A percentile compares a stretch with the other conserved stretches of the same genome.
Evolutionary conservation across 2,797 vertebrate species (phyloP).

Genomic region (Pogonophryne albipinna): DNA sequence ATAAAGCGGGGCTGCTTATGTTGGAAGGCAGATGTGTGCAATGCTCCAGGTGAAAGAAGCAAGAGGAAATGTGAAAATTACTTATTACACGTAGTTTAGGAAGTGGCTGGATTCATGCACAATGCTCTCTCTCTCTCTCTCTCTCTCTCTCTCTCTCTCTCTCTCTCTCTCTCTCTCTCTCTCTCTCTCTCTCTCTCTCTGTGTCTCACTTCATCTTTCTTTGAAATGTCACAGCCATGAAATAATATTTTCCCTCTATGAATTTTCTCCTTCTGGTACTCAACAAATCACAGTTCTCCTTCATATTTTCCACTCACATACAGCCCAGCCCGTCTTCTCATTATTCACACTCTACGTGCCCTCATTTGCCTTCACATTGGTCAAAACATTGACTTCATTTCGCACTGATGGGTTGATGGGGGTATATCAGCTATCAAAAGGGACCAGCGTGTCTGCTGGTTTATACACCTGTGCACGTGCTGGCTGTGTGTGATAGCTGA

Average conservation of each 20-base stretch:
- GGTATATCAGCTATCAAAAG: slow-evolving; percentile 71
- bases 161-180: too few species aligned
- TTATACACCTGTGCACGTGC: slow-evolving; percentile 80
- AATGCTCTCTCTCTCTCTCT: slow-evolving; percentile 38
- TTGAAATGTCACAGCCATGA: slow-evolving; percentile 55
- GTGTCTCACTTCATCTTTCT: slow-evolving; percentile 58
- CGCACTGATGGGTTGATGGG: slow-evolving; percentile 59
- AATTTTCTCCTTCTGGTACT: slow-evolving; percentile 57
- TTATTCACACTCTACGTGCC: slow-evolving; percentile 47
- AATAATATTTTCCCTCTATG: slow-evolving; percentile 50
- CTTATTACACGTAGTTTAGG: slow-evolving; percentile 69
- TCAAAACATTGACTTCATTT: slow-evolving; percentile 68
- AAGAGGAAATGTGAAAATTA: slow-evolving; percentile 78
- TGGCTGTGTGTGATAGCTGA: slow-evolving; percentile 71
- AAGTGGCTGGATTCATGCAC: slow-evolving; percentile 53
- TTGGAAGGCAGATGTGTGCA: slow-evolving; percentile 65
- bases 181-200: slow-evolving; percentile 40
- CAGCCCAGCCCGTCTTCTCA: slow-evolving; percentile 40
- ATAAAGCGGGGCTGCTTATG: slow-evolving; percentile 75
- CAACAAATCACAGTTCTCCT: slow-evolving; percentile 55
- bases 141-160: slow-evolving; percentile 41
- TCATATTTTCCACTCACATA: slow-evolving; percentile 50
- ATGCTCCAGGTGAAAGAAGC: slow-evolving; percentile 72
- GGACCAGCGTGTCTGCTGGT: slow-evolving; percentile 64
- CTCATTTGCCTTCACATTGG: slow-evolving; percentile 58